These are phyloP conservation scores for Siphamia tubifer DNA, from an alignment of 2,113 vertebrate genomes.

Conservation along the genomic window DNA sequence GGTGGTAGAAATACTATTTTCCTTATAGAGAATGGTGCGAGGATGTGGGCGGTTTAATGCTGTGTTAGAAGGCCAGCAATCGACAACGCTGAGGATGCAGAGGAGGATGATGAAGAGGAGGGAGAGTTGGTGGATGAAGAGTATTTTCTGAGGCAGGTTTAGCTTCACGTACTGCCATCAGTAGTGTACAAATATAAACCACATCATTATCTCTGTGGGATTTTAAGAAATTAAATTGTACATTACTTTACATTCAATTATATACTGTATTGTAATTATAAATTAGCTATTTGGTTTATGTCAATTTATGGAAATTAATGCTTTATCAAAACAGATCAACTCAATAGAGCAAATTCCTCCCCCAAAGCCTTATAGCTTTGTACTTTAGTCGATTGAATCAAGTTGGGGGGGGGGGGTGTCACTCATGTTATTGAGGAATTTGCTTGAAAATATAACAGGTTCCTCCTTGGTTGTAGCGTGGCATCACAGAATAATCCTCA, in stretches of 20 bases:
- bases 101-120: conserved; percentile 73
- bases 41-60: conserved; percentile 63
- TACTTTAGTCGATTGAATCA: too few relatives aligned
- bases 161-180: background rate
- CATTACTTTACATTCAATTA: background rate
- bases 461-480: too few relatives aligned
- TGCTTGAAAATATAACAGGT: too few relatives aligned
- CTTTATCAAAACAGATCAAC: too few relatives aligned
- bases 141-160: conserved; percentile 1
- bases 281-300: background rate
- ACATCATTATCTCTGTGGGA: background rate
- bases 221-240: background rate
- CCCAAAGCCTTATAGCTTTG: too few relatives aligned
- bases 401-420: too few relatives aligned
- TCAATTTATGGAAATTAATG: background rate
- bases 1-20: conserved; percentile 46
- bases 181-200: background rate
- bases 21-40: conserved; percentile 42
- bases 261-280: background rate
- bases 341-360: too few relatives aligned
- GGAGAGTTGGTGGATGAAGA: conserved; percentile 64
- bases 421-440: too few relatives aligned
- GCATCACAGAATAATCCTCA: too few relatives aligned
- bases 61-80: conserved; percentile 42
- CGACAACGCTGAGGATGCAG: conserved; percentile 44